Evolutionary conservation across 2,888 invertebrate genomes (phyloP).

Genomic region (Holacanthella duospinosa): DNA sequence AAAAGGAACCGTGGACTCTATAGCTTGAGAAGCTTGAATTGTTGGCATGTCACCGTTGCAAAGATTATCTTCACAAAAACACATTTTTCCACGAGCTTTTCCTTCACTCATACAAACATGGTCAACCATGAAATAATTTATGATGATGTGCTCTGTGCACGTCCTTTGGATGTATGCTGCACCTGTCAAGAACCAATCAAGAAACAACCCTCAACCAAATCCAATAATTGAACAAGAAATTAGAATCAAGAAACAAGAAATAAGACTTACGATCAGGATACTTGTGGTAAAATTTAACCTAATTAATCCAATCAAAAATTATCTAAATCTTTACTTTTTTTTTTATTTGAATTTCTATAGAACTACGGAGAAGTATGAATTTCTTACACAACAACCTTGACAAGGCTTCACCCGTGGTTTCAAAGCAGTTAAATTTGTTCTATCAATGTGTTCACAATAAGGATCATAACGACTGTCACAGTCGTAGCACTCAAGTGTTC

Average conservation of each 20-base stretch:
- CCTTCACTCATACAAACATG: slow-evolving; percentile 99
- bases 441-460: slow-evolving; percentile 51
- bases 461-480: slow-evolving; percentile 68
- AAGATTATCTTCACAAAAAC: slow-evolving; percentile 96
- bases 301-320: neutral
- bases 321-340: neutral
- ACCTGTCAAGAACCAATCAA: too few relatives aligned
- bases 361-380: neutral
- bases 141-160: slow-evolving; percentile 85
- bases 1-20: too few relatives aligned
- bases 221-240: neutral
- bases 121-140: slow-evolving; percentile 94
- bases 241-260: neutral
- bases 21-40: too few relatives aligned
- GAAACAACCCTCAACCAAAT: slow-evolving; percentile 24
- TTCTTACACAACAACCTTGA: slow-evolving; percentile 4
- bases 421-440: neutral
- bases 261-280: slow-evolving; percentile 1
- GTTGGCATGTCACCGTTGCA: too few relatives aligned
- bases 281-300: slow-evolving; percentile 8
- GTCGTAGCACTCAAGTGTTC: slow-evolving; percentile 12
- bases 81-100: slow-evolving; percentile 95
- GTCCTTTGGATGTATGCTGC: slow-evolving; percentile 84
- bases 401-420: slow-evolving; percentile 6
- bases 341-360: too few relatives aligned